Conservation (phyloP, 2,797 vertebrate species). For the Australoheros facetus region DNA sequence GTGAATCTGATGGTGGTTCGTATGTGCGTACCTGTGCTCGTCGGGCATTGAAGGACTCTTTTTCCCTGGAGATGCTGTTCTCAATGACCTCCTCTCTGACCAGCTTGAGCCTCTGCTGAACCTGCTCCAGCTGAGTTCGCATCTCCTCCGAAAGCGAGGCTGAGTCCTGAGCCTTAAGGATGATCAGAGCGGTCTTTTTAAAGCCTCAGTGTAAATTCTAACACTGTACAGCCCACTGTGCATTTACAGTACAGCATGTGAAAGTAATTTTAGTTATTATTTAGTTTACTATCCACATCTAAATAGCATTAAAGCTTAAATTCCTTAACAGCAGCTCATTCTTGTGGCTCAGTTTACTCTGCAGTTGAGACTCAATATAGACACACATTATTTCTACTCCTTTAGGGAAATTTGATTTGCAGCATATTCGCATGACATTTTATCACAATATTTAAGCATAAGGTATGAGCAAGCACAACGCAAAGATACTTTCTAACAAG, state of each 20-base stretch:
- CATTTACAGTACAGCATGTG: background rate
- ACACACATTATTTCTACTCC: background rate
- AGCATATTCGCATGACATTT: background rate
- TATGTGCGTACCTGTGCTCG: conserved; percentile 88
- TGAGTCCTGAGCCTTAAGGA: conserved; percentile 89
- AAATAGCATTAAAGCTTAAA: background rate
- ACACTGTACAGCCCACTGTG: background rate
- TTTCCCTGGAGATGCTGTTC: conserved; percentile 95
- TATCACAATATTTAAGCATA: background rate
- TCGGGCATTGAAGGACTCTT: conserved; percentile 95
- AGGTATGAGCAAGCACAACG: background rate
- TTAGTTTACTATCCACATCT: background rate
- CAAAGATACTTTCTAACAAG: background rate
- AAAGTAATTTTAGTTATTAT: background rate
- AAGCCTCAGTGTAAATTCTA: background rate
- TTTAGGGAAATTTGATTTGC: background rate
- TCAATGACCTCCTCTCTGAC: conserved; percentile 94
- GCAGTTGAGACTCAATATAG: no score
- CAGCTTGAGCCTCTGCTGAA: conserved; percentile 90
- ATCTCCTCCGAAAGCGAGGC: conserved; percentile 91
- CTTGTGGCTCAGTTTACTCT: background rate
- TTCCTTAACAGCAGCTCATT: background rate
- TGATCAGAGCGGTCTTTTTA: background rate
- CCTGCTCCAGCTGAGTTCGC: conserved; percentile 88
- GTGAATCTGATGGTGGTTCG: background rate